Conservation (phyloP, 2,113 vertebrate genomes). For the Indicator indicator region DNA sequence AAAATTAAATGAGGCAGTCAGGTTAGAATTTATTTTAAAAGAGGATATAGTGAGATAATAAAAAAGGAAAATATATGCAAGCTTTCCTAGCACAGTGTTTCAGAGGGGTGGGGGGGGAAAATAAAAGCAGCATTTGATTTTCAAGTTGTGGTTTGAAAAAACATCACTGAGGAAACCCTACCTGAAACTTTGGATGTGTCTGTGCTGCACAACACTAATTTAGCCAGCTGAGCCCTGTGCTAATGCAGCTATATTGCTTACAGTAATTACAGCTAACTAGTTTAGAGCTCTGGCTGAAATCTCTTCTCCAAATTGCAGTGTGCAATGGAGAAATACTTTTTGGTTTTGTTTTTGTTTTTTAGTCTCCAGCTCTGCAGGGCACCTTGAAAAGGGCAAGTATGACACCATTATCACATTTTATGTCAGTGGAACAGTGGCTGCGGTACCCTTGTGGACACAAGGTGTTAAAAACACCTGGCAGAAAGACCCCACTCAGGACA, state of each 20-base stretch:
- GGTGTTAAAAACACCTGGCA: background rate
- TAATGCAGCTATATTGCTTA: conserved; percentile 40
- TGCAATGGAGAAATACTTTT: background rate
- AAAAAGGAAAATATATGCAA: conserved; percentile 6
- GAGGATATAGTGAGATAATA: background rate
- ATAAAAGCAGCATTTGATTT: background rate
- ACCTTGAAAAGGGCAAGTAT: conserved; percentile 4
- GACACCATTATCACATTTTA: background rate
- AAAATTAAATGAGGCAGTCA: background rate
- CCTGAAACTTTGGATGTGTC: conserved; percentile 29
- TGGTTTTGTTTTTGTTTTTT: background rate
- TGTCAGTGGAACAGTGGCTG: background rate
- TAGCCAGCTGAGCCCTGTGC: background rate
- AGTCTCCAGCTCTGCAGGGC: background rate
- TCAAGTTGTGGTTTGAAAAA: conserved; percentile 11
- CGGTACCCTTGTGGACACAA: background rate
- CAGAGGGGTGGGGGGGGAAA: background rate
- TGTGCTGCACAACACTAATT: conserved; percentile 30
- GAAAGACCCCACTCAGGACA: background rate
- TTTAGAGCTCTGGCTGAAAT: conserved; percentile 20
- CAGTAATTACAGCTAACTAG: conserved; percentile 9
- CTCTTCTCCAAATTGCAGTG: background rate
- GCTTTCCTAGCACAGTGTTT: background rate
- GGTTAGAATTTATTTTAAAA: conserved; percentile 22
- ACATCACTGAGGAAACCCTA: background rate